Evolutionary conservation across 1,140 invertebrate species (phyloP), one percentile per base, ranked within the genome.

Genomic region (Pinna nobilis): DNA sequence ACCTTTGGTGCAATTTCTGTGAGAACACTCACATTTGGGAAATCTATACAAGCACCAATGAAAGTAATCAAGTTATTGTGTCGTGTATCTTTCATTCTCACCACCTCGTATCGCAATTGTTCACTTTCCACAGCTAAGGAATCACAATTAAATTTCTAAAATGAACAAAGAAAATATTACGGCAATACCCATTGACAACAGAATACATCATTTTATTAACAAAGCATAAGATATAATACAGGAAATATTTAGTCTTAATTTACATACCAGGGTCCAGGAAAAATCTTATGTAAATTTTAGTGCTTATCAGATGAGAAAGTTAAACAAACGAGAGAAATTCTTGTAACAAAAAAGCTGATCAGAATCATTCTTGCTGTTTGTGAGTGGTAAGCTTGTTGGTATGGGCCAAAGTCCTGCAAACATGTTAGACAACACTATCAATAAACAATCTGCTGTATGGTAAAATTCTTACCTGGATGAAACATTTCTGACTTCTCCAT

Each of bases 401-500:
- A 47, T 18, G 44, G 18, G 18, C 6, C 44, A 15, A 47, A 47
- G 18, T 47, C 23, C 44, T 18, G 2, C 2, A 47, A 47, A n/a
- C n/a, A n/a, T n/a, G n/a, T n/a, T n/a, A n/a, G n/a, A 15, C 13
- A 60, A 4, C 20, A 35, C 20, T 18, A 33, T 60, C 33, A 33
- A 9, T 7, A 6, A 59, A 4, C 1, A 30, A 11, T 33, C n/a
- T n/a, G n/a, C n/a, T n/a, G n/a, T n/a, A n/a, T n/a, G 6, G 30
- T n/a, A n/a, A n/a, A n/a, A n/a, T n/a, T 20, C 23, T 4, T 75
- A 79, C 78, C 75, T 77, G 74, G 3, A 65, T 47, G 69, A 60
- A 77, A 39, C 78, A 77, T 55, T 74, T 77, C 23, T 74, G 70
- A 75, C 71, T 70, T 53, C 69, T 77, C 74, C 78, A 80, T n/a